Conservation (phyloP, 1,140 invertebrate species). For the Polypedilum vanderplanki region DNA sequence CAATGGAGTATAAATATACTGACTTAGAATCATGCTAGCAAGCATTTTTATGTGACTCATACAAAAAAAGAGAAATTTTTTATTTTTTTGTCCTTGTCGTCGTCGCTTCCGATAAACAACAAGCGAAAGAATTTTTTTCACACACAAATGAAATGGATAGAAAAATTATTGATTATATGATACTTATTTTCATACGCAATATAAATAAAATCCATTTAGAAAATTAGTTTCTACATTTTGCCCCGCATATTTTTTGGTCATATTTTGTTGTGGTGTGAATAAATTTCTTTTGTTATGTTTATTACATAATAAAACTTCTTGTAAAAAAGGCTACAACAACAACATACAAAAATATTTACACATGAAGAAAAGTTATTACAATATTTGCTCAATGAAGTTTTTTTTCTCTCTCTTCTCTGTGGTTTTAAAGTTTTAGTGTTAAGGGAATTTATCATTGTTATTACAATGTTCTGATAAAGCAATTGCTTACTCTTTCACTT, state of each 20-base stretch:
- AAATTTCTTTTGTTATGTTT: background rate
- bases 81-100: background rate
- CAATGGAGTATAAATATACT: conserved; percentile 18
- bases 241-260: conserved; percentile 2
- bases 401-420: no score
- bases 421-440: no score
- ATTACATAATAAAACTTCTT: no score
- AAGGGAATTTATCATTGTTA: no score
- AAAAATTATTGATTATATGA: conserved; percentile 14
- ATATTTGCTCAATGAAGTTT: no score
- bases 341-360: no score
- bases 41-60: no score
- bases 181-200: background rate
- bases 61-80: background rate
- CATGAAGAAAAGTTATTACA: no score
- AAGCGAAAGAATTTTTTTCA: background rate
- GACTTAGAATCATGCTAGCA: background rate
- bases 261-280: background rate
- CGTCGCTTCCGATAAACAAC: conserved; percentile 2
- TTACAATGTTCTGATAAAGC: no score
- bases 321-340: no score
- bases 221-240: conserved; percentile 3
- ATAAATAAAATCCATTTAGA: conserved; percentile 20
- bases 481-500: no score
- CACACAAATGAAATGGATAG: background rate